phyloP scores from a whole-genome alignment of 2,888 invertebrate species.

The Dendrolimus houi region DNA sequence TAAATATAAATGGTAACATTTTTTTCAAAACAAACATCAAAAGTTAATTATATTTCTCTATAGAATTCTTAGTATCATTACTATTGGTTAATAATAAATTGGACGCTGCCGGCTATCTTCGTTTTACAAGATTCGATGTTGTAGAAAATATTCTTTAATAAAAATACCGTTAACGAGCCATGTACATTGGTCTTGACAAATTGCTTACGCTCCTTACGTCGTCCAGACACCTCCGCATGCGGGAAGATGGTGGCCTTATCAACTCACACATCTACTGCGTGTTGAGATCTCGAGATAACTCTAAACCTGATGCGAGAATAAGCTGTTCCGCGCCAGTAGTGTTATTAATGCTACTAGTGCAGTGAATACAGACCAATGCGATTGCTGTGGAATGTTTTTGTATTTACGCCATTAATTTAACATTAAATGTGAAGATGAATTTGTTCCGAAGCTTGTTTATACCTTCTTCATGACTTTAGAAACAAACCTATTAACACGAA shows the following conservation, averaged over 20 bases:
- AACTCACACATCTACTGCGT: conserved; percentile 52
- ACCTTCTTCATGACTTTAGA: too few relatives aligned
- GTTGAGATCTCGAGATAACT: conserved; percentile 65
- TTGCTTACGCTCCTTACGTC: conserved; percentile 71
- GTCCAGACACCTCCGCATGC: conserved; percentile 57
- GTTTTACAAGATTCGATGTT: conserved; percentile 27
- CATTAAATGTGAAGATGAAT: too few relatives aligned
- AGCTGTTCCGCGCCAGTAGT: conserved; percentile 26
- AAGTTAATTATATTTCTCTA: neutral
- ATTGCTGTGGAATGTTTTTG: too few relatives aligned
- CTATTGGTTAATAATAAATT: conserved; percentile 21
- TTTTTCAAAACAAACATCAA: neutral
- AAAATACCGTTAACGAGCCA: conserved; percentile 59
- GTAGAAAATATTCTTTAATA: conserved; percentile 25
- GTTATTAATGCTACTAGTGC: conserved; percentile 11
- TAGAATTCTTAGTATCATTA: conserved; percentile 3
- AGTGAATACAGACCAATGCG: too few relatives aligned
- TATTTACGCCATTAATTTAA: too few relatives aligned
- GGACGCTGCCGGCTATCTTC: conserved; percentile 23
- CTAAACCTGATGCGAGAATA: conserved; percentile 47
- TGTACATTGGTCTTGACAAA: conserved; percentile 66
- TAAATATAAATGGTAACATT: too few relatives aligned
- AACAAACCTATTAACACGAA: too few relatives aligned
- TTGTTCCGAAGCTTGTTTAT: too few relatives aligned
- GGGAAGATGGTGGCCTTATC: conserved; percentile 54